Evolutionary conservation across 2,888 invertebrate species (phyloP), one percentile per base, ranked within the genome.

Genomic region (Cynaeus angustus): DNA sequence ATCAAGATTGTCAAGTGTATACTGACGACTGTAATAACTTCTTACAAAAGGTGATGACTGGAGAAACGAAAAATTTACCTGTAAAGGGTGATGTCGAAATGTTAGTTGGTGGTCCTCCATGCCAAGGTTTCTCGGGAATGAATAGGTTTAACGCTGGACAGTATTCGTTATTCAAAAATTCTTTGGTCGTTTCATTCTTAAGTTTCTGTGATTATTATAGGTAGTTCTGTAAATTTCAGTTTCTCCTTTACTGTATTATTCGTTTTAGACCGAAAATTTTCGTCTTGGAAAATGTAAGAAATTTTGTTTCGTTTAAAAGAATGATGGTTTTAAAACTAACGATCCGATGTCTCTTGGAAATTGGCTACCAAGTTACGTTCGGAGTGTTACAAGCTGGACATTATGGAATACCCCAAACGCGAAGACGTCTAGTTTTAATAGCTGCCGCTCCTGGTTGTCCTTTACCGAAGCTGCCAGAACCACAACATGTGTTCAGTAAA

Each of bases 51-150:
- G 92, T 90, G 0, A 90, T 95, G 85, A 85, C 89, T n/a, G 90
- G 90, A 1, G 68, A 78, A 21, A 81, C 71, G 64, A 77, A 69
- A 69, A 77, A 61, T 7, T 84, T 95, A 43, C 95, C 95, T 0
- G 85, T 87, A 81, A 92, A 90, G 80, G 94, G 94, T 0, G 93
- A 95, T 70, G 94, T 96, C 0, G 94, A 96, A 78, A 83, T 96
- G 68, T 84, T 96, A 28, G 93, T 94, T 79, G 96, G 95, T 7
- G 95, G 95, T 0, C 95, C 95, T 0, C 95, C 95, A 0, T 96
- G 95, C 81, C 95, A 96, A 84, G 95, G 95, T 2, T 96, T 95
- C 85, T 94, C 94, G 48, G 94, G 94, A 37, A 95, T 95, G 94
- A 96, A 96, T 84, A 86, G 95, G 58, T 96, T 95, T 83, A 95